Conservation (phyloP, 2,113 vertebrate species). For the Glareola pratincola region DNA sequence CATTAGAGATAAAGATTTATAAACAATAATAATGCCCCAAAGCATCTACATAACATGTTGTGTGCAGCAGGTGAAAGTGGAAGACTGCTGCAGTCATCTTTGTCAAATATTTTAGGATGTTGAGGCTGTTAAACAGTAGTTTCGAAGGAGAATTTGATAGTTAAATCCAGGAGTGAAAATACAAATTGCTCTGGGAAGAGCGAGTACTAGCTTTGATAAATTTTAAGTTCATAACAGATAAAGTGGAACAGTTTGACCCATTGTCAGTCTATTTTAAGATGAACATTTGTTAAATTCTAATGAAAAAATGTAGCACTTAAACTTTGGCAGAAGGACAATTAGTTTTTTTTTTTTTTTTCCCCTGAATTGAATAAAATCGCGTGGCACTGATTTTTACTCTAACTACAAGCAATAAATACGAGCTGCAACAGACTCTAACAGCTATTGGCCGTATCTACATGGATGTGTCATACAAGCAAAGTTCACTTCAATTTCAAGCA, state of each 20-base stretch:
- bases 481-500: constrained; percentile 32
- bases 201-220: constrained; percentile 59
- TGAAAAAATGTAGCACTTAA: constrained; percentile 81
- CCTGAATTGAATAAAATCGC: constrained; percentile 49
- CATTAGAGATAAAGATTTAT: neutral
- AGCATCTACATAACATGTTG: neutral
- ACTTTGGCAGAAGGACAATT: constrained; percentile 78
- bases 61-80: neutral
- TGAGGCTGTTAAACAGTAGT: neutral
- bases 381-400: constrained; percentile 54
- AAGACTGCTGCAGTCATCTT: neutral
- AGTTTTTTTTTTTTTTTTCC: constrained; percentile 39
- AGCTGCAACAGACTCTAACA: constrained; percentile 40
- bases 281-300: constrained; percentile 83
- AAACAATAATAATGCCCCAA: neutral
- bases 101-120: neutral
- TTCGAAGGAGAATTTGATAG: neutral
- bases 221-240: constrained; percentile 69
- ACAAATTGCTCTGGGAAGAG: constrained; percentile 66
- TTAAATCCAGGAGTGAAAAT: constrained; percentile 48
- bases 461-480: constrained; percentile 22
- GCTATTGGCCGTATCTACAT: neutral
- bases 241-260: constrained; percentile 68
- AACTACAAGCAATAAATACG: constrained; percentile 59
- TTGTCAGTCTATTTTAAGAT: constrained; percentile 80